These are phyloP conservation scores for Saturnia pavonia DNA, from an alignment of 2,888 invertebrate species.

Conservation along the genomic window DNA sequence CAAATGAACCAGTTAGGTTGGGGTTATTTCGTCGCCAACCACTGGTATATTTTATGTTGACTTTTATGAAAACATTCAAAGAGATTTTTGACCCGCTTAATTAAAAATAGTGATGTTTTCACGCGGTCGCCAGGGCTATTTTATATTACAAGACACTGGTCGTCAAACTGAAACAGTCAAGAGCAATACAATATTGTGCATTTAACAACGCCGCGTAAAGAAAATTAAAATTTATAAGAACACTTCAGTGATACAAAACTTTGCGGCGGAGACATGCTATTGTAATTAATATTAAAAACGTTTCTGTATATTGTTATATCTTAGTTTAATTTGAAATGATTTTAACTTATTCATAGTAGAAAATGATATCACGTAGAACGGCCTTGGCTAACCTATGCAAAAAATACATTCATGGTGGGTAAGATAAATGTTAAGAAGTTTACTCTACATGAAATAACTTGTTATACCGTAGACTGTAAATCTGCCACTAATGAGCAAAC, in stretches of 20 bases:
- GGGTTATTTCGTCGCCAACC: slow-evolving; percentile 20
- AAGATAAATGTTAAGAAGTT: too few relatives aligned
- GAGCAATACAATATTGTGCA: slow-evolving; percentile 7
- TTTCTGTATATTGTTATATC: neutral
- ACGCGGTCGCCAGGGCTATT: slow-evolving; percentile 17
- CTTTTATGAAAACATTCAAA: slow-evolving; percentile 22
- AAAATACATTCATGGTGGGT: too few relatives aligned
- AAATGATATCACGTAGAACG: neutral
- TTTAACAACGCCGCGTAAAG: slow-evolving; percentile 6
- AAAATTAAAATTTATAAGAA: slow-evolving; percentile 4
- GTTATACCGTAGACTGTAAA: too few relatives aligned
- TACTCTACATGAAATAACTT: neutral
- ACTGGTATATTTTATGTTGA: slow-evolving; percentile 18
- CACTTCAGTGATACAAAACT: neutral
- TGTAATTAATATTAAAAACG: neutral
- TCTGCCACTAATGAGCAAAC: too few relatives aligned
- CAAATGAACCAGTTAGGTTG: slow-evolving; percentile 19
- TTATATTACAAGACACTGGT: slow-evolving; percentile 15
- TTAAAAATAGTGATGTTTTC: slow-evolving; percentile 24
- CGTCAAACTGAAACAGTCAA: neutral
- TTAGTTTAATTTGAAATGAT: neutral
- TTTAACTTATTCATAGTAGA: neutral
- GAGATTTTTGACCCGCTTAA: slow-evolving; percentile 20
- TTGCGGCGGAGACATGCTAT: neutral
- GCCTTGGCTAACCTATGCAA: too few relatives aligned